Base-by-base conservation (phyloP, 92 coral and sea anemone species). In the Zoanthus solanderi region DNA sequence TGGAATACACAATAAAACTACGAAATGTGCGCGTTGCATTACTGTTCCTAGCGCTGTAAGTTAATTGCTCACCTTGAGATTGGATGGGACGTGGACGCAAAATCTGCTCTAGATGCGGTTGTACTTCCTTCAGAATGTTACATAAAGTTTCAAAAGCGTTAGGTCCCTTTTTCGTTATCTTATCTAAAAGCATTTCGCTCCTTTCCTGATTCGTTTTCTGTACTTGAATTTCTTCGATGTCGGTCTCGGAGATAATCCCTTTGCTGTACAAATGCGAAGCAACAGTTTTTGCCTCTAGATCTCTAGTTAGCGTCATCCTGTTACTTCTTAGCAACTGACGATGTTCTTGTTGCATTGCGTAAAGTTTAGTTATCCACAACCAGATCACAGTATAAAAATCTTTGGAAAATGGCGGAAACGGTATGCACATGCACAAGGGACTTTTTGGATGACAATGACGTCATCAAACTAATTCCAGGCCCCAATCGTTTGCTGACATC, bases 241-340 rank as follows among this genome's bases (percentile, higher is more conserved):
- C 98, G 0, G 46, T 79, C 45, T 87, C 93, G 76, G 78, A 87
- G 23, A 95, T 31, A 52, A 95, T 89, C 10, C 45, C 90, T 23
- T 84, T 90, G 48, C 93, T 86, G 84, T 84, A 95, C 29, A 95
- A 91, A 88, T 85, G 89, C 2, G 98, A 95, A 71, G 98, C 94
- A 37, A 93, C 92, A 85, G 68, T 88, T 14, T 88, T 88, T 61
- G 98, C 94, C 65, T 95, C 98, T 53, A 95, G 48, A 92, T 95
- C 98, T 67, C 79, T 90, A 17, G 87, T 28, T 68, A 95, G 71
- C 10, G 65, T 50, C 84, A 72, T 72, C 17, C 96, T 84, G 61
- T 95, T 84, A 37, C 14, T 87, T 48, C 93, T 90, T 34, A 95
- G 90, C n/a, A 78, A 47, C 54, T 85, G 79, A 28, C 98, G 88